Evolutionary conservation across 1,140 invertebrate species (phyloP).

Genomic region (Temnothorax longispinosus): DNA sequence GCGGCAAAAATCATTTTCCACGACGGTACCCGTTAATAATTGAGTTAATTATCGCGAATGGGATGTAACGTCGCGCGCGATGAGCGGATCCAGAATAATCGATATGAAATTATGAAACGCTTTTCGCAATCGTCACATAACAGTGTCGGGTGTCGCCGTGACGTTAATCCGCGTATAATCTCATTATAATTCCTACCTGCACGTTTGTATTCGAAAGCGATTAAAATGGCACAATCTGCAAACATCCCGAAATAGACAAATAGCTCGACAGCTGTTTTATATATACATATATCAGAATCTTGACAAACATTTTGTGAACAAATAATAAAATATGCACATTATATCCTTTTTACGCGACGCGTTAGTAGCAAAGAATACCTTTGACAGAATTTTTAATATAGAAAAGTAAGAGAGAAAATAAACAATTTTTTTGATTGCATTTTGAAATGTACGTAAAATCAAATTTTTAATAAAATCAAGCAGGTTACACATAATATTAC

Average conservation of each 20-base stretch:
- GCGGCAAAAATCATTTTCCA: conserved; percentile 49
- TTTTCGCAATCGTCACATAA: conserved; percentile 62
- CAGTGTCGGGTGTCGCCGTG: conserved; percentile 57
- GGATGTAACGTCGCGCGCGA: conserved; percentile 11
- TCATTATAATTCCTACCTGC: conserved; percentile 74
- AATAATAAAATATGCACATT: neutral
- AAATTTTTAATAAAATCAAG: conserved; percentile 16
- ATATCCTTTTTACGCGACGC: neutral
- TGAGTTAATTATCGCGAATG: conserved; percentile 62
- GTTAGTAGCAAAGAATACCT: neutral
- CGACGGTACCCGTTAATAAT: conserved; percentile 42
- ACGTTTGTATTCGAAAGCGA: conserved; percentile 45
- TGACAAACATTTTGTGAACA: neutral
- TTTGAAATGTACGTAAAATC: neutral
- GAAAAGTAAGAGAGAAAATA: neutral
- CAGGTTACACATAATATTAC: neutral
- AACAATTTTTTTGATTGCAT: neutral
- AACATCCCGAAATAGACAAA: conserved; percentile 18
- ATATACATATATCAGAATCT: neutral
- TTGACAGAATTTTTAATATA: neutral
- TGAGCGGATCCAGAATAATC: conserved; percentile 40
- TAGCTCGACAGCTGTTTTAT: neutral
- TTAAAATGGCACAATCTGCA: conserved; percentile 28
- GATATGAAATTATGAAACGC: conserved; percentile 68
- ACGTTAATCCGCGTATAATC: conserved; percentile 76